Percentiles rank a stretch among this genome's conserved stretches.
These are phyloP conservation scores for Spisula solida DNA, from an alignment of 2,888 invertebrate genomes.

Conservation along the genomic window DNA sequence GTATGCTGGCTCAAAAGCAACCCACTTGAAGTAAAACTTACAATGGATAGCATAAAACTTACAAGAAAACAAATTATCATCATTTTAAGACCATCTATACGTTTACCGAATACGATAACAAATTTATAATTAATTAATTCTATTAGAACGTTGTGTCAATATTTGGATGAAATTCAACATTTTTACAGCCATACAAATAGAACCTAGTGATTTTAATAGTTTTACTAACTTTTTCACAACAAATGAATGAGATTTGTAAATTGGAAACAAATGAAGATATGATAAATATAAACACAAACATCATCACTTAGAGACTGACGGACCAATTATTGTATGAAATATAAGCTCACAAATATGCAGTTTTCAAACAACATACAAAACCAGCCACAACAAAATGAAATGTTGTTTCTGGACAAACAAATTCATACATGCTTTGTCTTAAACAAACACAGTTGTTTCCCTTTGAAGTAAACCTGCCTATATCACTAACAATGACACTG, in stretches of 20 bases:
- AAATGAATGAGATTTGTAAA: neutral
- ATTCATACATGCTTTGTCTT: neutral
- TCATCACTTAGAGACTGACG: neutral
- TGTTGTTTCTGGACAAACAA: neutral
- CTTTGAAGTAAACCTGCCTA: neutral
- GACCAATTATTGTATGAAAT: neutral
- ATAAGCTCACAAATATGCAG: neutral
- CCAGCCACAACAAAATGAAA: slow-evolving; percentile 24
- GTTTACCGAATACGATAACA: no score
- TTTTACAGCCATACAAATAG: no score
- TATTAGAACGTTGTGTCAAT: no score
- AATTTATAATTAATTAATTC: no score
- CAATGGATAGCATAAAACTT: no score
- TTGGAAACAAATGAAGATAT: slow-evolving; percentile 11
- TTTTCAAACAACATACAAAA: slow-evolving; percentile 16
- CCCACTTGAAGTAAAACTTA: no score
- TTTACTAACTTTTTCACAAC: neutral
- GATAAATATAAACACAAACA: neutral
- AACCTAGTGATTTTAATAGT: neutral
- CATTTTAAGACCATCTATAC: no score
- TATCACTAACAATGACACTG: no score
- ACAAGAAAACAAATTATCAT: no score
- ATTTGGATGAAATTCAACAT: no score
- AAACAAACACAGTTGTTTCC: neutral
- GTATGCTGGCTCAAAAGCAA: no score